phyloP scores from a whole-genome alignment of 2,888 invertebrate species.

The Tyria jacobaeae region DNA sequence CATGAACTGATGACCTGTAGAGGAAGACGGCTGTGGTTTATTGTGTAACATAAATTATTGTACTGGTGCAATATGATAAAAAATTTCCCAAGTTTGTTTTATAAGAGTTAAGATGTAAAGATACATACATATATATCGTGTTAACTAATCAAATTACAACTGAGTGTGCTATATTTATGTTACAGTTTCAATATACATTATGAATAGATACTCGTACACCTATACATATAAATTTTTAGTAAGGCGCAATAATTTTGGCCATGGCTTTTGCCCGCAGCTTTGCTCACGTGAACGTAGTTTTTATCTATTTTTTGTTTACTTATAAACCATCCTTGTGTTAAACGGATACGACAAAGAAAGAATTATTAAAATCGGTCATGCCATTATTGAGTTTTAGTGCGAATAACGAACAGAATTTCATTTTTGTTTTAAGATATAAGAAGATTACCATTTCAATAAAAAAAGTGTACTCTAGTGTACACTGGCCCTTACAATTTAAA shows the following conservation, averaged over 20 bases:
- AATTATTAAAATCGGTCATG: too few species aligned
- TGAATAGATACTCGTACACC: neutral
- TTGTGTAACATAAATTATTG: conserved; percentile 10
- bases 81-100: conserved; percentile 15
- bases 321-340: neutral
- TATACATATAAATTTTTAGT: neutral
- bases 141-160: neutral
- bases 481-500: too few species aligned
- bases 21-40: conserved; percentile 1
- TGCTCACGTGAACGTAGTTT: too few species aligned
- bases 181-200: neutral
- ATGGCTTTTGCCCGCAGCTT: too few species aligned
- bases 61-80: conserved; percentile 23
- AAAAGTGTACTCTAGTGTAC: neutral
- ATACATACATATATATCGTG: neutral
- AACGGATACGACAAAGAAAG: too few species aligned
- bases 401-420: too few species aligned
- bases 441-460: neutral
- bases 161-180: neutral
- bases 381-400: too few species aligned
- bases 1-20: conserved; percentile 23
- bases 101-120: neutral
- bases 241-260: neutral
- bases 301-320: too few species aligned
- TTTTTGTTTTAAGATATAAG: too few species aligned